Conservation (phyloP, 2,797 vertebrate genomes). For the Poeciliopsis turneri region DNA sequence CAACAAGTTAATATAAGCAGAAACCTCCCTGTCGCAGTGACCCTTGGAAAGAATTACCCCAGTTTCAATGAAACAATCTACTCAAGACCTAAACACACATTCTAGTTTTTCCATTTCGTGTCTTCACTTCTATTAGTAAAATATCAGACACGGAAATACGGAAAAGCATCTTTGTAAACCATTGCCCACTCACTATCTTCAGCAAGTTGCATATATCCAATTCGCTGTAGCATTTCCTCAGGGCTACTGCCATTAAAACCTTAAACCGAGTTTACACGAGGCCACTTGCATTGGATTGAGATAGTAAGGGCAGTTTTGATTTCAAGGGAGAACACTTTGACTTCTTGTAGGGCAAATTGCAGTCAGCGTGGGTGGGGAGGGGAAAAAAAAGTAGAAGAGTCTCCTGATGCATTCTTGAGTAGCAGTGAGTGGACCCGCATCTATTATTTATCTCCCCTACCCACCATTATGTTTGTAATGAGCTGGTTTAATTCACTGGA, state of each 20-base stretch:
- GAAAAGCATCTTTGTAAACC: slow-evolving; percentile 4
- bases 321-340: slow-evolving; percentile 67
- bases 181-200: slow-evolving; percentile 12
- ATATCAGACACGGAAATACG: neutral
- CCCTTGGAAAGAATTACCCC: neutral
- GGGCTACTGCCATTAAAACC: slow-evolving; percentile 44
- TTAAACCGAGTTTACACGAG: slow-evolving; percentile 43
- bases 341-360: slow-evolving; percentile 67
- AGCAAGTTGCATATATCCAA: slow-evolving; percentile 13
- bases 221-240: slow-evolving; percentile 18
- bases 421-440: slow-evolving; percentile 77
- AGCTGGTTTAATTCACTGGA: slow-evolving; percentile 81
- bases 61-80: neutral
- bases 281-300: slow-evolving; percentile 60
- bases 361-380: slow-evolving; percentile 39
- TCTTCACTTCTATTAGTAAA: slow-evolving; percentile 29
- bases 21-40: neutral
- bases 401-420: slow-evolving; percentile 74
- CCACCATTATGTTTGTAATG: slow-evolving; percentile 81
- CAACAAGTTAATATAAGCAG: neutral
- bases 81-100: neutral
- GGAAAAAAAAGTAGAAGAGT: slow-evolving; percentile 1
- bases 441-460: slow-evolving; percentile 80
- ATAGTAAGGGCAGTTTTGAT: slow-evolving; percentile 66
- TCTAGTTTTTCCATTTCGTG: slow-evolving; percentile 6